Evolutionary conservation across 1,140 invertebrate genomes (phyloP), one percentile per base, ranked within the genome.

Genomic region (Tyrophagus putrescentiae): DNA sequence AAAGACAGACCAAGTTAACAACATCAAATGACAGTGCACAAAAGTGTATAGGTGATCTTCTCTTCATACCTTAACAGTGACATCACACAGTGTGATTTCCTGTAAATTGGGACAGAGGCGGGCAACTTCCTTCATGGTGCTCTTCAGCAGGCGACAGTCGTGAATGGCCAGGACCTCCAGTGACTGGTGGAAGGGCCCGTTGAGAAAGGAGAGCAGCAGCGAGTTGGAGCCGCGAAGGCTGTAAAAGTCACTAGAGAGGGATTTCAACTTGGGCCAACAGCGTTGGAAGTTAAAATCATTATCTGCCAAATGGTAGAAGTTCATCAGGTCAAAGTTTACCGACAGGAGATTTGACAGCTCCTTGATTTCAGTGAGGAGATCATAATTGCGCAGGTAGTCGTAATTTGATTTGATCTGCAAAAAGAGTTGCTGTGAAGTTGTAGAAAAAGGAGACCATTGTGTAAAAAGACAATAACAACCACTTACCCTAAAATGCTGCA

Each of bases 261-360:
- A 34, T 54, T 54, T 25, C 28, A 54, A 54, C 3, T 54, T 29
- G n/a, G 27, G 3, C 52, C 52, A 54, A 27, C 13, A 54, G 39
- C 39, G 32, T 28, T 54, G 9, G 16, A 54, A 18, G 6, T 31
- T 28, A 54, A 27, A 54, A 27, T 54, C 25, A 1, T 18, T 23
- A n/a, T 2, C 2, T 31, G 27, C n/a, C n/a, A n/a, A 3, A 11
- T 54, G 4, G 25, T 31, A 31, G 39, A 27, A 54, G 21, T 27
- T 54, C 52, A 54, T 54, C 32, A 54, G 39, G 39, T 31, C 39
- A 11, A 54, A 33, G 39, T 54, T 54, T 3, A 54, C 4, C 25
- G 27, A 31, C 21, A 32, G 4, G 32, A 54, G 39, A 33, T 54
- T 32, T 29, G 32, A 7, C n/a, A 54, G 39, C 39, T 33, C 13